Conservation (phyloP, 2,888 invertebrate genomes). For the Myathropa florea region DNA sequence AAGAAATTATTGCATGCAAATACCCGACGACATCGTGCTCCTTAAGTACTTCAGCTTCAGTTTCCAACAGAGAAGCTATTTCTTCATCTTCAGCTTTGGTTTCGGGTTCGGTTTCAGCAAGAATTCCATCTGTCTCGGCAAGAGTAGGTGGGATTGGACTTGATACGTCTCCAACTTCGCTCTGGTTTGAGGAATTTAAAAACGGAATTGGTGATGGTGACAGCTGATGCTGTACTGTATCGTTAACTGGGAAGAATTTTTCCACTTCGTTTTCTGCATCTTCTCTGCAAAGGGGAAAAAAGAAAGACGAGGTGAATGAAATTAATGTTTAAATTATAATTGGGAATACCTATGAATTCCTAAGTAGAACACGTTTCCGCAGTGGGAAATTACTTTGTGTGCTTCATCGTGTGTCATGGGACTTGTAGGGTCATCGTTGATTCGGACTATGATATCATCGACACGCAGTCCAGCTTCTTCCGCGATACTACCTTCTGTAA, state of each 20-base stretch:
- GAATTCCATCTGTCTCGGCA: slow-evolving; percentile 66
- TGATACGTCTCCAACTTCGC: slow-evolving; percentile 20
- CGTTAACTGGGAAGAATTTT: slow-evolving; percentile 74
- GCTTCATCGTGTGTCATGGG: slow-evolving; percentile 89
- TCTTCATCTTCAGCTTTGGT: slow-evolving; percentile 84
- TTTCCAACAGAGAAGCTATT: slow-evolving; percentile 86
- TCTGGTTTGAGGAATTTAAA: slow-evolving; percentile 15
- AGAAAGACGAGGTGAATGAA: background rate
- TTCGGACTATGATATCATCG: slow-evolving; percentile 91
- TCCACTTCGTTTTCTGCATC: slow-evolving; percentile 73
- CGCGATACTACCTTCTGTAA: slow-evolving; percentile 90
- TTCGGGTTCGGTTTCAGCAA: slow-evolving; percentile 73
- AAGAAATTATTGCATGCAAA: slow-evolving; percentile 12
- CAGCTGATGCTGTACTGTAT: slow-evolving; percentile 2
- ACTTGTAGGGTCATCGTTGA: slow-evolving; percentile 87
- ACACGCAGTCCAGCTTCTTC: slow-evolving; percentile 90
- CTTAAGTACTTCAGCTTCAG: slow-evolving; percentile 85
- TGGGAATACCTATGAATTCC: slow-evolving; percentile 79
- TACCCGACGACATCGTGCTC: slow-evolving; percentile 87
- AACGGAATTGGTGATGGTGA: slow-evolving; percentile 20
- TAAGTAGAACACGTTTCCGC: slow-evolving; percentile 87
- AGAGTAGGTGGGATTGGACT: background rate
- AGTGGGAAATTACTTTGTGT: slow-evolving; percentile 86
- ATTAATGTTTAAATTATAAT: background rate
- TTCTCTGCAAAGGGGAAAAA: slow-evolving; percentile 67